Conservation (phyloP, 2,113 vertebrate genomes). For the Scophthalmus maximus region DNA sequence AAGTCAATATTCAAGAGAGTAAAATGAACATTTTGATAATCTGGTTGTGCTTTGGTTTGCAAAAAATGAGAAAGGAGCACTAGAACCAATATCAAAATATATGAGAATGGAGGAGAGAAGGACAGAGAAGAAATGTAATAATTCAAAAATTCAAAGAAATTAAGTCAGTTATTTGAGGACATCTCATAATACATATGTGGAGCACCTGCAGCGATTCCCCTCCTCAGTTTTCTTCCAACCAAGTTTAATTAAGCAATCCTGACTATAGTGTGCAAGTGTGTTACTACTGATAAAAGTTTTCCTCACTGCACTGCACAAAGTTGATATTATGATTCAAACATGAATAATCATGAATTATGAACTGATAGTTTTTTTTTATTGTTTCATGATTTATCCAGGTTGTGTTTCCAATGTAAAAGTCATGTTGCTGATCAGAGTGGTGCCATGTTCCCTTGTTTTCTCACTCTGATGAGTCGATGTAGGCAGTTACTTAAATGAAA, state of each 20-base stretch:
- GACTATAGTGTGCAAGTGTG: background rate
- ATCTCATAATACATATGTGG: constrained; percentile 10
- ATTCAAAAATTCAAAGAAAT: constrained; percentile 20
- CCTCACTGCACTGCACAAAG: background rate
- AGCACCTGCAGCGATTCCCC: constrained; percentile 14
- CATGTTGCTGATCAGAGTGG: background rate
- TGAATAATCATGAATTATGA: background rate
- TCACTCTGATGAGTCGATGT: constrained; percentile 3
- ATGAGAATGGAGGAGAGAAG: background rate
- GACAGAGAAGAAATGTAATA: background rate
- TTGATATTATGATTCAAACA: constrained; percentile 1
- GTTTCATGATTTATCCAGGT: no score
- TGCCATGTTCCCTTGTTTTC: background rate
- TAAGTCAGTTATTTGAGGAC: constrained; percentile 1
- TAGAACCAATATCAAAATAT: background rate
- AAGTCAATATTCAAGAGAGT: constrained; percentile 1
- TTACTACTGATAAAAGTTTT: background rate
- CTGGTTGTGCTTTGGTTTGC: background rate
- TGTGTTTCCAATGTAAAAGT: background rate
- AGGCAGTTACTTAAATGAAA: constrained; percentile 1
- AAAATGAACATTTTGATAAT: constrained; percentile 10
- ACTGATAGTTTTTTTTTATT: no score
- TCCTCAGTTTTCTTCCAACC: constrained; percentile 4
- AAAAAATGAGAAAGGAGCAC: background rate
- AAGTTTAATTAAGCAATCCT: constrained; percentile 14